Base-by-base conservation (phyloP, 64 coral and sea anemone species). In the Stichodactyla mertensii region DNA sequence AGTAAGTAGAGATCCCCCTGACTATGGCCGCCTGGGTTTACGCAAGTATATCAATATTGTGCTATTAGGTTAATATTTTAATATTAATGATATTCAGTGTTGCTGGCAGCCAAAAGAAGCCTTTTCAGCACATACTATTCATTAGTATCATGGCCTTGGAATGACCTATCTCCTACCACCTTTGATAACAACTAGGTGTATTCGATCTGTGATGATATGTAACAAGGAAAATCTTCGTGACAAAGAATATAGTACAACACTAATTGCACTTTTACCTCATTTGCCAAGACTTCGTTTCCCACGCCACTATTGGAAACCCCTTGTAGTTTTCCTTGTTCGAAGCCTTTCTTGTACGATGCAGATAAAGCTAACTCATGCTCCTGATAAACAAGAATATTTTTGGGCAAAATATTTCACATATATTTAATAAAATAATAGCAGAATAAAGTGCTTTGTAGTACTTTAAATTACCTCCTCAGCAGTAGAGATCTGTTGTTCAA, bases 291-390 rank as follows among this genome's bases (percentile, higher is more conserved):
- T 74, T 74, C 69, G 10, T 23, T 74, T 74, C 10, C 69, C 69
- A 74, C 12, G 26, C 69, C 10, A 23, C 23, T 74, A 27, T 74
- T 74, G 9, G 69, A 31, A 2, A 10, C 69, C 10, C 69, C 24
- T 31, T 74, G 69, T 4, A 26, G 69, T 13, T 74, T 74, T 57
- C 88, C 88, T 59, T 93, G 77, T 69, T 74, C 24, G 16, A 85
- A 86, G 23, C 83, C 83, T 56, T 83, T 93, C 15, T 67, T 54
- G 51, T 93, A 85, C 4, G 88, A 86, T 82, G 86, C 84, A 1
- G 83, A 52, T 19, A 93, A 84, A 51, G 92, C 88, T 28, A 52
- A 77, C 77, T 89, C 92, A 55, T 88, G 81, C 36, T 93, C 91
- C 91, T 93, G 57, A 66, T 18, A 55, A 52, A 80, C 59, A 91